A percentile compares a stretch with the other conserved stretches of the same genome.
Evolutionary conservation across 2,888 invertebrate genomes (phyloP).

Genomic region (Troides oblongomaculatus): DNA sequence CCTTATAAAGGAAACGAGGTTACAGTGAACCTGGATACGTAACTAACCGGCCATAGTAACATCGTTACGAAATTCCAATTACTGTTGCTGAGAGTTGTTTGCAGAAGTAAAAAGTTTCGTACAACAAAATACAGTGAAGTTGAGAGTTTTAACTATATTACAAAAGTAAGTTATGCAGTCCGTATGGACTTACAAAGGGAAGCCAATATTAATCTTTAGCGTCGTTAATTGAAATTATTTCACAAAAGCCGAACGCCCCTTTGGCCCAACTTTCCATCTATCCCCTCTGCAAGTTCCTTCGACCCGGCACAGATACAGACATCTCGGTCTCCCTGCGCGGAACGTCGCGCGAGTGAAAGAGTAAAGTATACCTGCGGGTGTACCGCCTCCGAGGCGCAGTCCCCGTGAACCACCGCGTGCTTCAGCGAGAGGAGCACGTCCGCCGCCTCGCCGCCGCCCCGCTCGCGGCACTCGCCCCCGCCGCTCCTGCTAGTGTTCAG

Average conservation of each 20-base stretch:
- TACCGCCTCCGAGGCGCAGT: constrained; percentile 73
- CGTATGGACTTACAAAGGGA: constrained; percentile 15
- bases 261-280: constrained; percentile 34
- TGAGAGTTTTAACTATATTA: neutral
- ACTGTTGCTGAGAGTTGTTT: too few species aligned
- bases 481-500: constrained; percentile 58
- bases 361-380: constrained; percentile 74
- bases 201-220: constrained; percentile 39
- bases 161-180: neutral
- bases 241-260: constrained; percentile 31
- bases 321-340: constrained; percentile 34
- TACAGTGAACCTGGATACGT: too few species aligned
- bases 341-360: constrained; percentile 41
- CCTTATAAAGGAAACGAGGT: too few species aligned
- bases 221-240: constrained; percentile 64
- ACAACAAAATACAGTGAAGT: too few species aligned
- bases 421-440: constrained; percentile 93
- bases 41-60: too few species aligned
- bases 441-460: constrained; percentile 85
- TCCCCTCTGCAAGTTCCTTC: constrained; percentile 23
- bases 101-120: too few species aligned
- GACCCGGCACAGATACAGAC: constrained; percentile 27
- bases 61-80: too few species aligned
- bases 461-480: constrained; percentile 78
- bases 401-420: constrained; percentile 92